These are phyloP conservation scores for Epistrophe grossulariae DNA, from an alignment of 2,888 invertebrate species.

Conservation along the genomic window DNA sequence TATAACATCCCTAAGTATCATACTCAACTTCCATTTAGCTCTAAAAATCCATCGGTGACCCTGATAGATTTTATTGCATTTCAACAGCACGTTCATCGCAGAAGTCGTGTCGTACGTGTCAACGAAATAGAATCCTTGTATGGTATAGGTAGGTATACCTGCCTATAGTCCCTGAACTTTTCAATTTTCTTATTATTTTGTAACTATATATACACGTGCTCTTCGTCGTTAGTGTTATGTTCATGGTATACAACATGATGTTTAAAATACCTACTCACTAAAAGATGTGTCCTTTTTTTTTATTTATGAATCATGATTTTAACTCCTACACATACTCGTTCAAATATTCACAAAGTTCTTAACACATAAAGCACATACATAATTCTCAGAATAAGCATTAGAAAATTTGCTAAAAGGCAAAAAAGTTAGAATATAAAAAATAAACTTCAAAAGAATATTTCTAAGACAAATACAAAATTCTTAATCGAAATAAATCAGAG, in stretches of 20 bases:
- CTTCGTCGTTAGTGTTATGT: not conserved
- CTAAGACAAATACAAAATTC: constrained; percentile 47
- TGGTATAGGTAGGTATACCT: too few relatives aligned
- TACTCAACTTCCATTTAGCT: constrained; percentile 16
- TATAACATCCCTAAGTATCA: not conserved
- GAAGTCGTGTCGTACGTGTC: constrained; percentile 46
- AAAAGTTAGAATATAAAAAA: not conserved
- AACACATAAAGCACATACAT: constrained; percentile 39
- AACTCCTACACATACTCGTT: not conserved
- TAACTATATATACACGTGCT: not conserved
- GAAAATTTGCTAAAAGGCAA: constrained; percentile 7
- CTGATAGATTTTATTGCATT: constrained; percentile 60
- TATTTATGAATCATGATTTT: not conserved
- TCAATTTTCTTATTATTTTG: constrained; percentile 27
- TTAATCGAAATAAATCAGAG: constrained; percentile 64
- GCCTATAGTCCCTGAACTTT: constrained; percentile 46
- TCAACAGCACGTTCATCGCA: constrained; percentile 48
- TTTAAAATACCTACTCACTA: constrained; percentile 19
- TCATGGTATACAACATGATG: not conserved
- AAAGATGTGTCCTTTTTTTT: not conserved
- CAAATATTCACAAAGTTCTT: constrained; percentile 59
- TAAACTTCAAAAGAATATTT: constrained; percentile 38
- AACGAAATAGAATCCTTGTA: constrained; percentile 26
- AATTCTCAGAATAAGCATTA: constrained; percentile 32
- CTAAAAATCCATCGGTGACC: constrained; percentile 25